These are phyloP conservation scores for Casuarius casuarius DNA, from an alignment of 2,113 vertebrate genomes.

Conservation along the genomic window DNA sequence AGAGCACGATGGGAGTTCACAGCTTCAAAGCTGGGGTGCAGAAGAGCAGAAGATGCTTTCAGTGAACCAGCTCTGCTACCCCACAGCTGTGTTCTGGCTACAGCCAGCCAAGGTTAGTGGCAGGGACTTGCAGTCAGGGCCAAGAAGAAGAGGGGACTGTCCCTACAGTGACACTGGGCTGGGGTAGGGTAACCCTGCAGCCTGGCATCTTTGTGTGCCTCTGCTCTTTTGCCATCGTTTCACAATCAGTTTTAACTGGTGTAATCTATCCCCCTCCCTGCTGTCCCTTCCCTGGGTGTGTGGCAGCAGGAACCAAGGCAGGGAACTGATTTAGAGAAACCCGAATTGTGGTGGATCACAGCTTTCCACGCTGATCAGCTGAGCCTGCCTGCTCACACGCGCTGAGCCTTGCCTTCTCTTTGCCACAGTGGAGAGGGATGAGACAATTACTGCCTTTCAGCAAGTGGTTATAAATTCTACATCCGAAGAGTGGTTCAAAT, in stretches of 20 bases:
- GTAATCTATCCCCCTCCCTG: neutral
- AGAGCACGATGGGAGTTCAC: accelerated
- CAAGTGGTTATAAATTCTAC: neutral
- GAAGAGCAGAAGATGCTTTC: neutral
- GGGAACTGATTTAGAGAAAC: neutral
- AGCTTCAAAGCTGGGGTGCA: neutral
- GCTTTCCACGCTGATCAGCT: accelerated
- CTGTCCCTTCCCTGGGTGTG: neutral
- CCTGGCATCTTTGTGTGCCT: neutral
- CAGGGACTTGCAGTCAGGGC: neutral
- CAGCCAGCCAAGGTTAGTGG: accelerated
- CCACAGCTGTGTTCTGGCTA: neutral
- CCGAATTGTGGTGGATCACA: accelerated
- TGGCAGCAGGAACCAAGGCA: neutral
- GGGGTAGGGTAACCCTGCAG: neutral
- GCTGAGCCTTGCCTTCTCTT: neutral
- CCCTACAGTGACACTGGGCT: neutral
- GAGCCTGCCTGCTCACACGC: accelerated
- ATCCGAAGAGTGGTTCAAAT: neutral
- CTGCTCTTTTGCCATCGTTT: neutral
- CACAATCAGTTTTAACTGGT: neutral
- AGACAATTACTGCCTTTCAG: neutral
- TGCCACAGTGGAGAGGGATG: accelerated
- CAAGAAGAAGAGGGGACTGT: neutral
- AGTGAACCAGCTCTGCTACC: neutral